Evolutionary conservation across 2,797 vertebrate species (phyloP).

Genomic region (Hippocampus kuda): DNA sequence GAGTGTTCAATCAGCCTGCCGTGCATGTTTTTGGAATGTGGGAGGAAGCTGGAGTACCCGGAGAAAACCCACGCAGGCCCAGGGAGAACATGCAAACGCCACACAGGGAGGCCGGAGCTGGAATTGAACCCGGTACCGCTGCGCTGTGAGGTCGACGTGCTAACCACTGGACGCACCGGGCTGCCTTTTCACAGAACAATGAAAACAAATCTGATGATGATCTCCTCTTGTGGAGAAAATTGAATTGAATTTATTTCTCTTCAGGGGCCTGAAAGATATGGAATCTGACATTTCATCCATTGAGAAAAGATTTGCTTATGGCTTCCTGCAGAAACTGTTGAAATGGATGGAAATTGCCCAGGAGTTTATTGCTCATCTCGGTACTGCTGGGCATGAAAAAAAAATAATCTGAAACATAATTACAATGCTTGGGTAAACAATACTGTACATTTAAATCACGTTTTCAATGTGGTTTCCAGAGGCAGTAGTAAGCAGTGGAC

Average conservation of each 20-base stretch:
- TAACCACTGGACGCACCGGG: too few relatives aligned
- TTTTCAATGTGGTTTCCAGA: constrained; percentile 57
- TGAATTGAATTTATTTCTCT: constrained; percentile 7
- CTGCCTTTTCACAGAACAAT: background rate
- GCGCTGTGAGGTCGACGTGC: too few relatives aligned
- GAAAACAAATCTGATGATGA: background rate
- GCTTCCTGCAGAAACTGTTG: constrained; percentile 87
- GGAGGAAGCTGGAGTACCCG: too few relatives aligned
- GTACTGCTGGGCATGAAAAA: constrained; percentile 46
- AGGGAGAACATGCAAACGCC: too few relatives aligned
- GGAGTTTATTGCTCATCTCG: constrained; percentile 90
- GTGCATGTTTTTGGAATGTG: too few relatives aligned
- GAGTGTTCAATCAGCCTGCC: too few relatives aligned
- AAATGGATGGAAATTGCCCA: constrained; percentile 94
- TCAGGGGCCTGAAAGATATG: constrained; percentile 92
- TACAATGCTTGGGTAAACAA: background rate
- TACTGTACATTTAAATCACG: background rate
- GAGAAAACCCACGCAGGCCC: too few relatives aligned
- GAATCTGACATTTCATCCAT: constrained; percentile 91
- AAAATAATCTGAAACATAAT: background rate
- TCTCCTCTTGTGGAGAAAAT: background rate
- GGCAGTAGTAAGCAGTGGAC: constrained; percentile 90
- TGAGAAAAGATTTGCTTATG: constrained; percentile 89
- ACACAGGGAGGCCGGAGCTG: too few relatives aligned
- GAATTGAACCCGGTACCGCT: too few relatives aligned